Evolutionary conservation across 1,140 invertebrate species (phyloP).

Genomic region (Sinonovacula constricta): DNA sequence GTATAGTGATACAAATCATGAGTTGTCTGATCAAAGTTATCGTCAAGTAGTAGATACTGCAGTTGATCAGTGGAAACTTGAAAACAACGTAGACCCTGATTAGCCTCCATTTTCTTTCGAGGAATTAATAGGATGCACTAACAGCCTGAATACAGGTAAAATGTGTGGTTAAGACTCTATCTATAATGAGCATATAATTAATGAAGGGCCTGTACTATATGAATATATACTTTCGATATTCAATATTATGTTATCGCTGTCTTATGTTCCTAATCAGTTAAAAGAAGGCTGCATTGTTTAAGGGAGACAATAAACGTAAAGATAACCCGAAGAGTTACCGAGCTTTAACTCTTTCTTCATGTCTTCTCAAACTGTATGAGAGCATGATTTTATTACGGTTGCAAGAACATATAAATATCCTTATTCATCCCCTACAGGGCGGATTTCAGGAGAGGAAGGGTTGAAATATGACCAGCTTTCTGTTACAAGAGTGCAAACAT

Average conservation of each 20-base stretch:
- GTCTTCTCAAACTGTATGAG: background rate
- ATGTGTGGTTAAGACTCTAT: background rate
- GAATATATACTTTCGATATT: background rate
- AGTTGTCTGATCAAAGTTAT: background rate
- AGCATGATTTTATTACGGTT: background rate
- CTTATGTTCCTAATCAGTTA: background rate
- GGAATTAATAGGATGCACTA: too few species aligned
- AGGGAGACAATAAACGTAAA: background rate
- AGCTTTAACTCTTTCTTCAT: background rate
- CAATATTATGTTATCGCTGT: background rate
- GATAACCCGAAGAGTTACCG: background rate
- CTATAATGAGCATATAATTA: background rate
- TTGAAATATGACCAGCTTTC: conserved; percentile 12
- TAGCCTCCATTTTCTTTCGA: too few species aligned
- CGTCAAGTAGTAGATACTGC: background rate
- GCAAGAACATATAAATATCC: background rate
- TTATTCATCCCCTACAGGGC: conserved; percentile 5
- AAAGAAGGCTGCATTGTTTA: background rate
- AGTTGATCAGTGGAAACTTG: background rate
- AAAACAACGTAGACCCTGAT: background rate
- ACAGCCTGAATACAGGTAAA: background rate
- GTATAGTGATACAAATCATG: background rate
- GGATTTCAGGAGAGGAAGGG: conserved; percentile 12
- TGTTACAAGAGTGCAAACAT: background rate
- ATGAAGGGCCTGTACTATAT: background rate